These are phyloP conservation scores for Dione juno DNA, from an alignment of 2,888 invertebrate genomes.

Conservation along the genomic window DNA sequence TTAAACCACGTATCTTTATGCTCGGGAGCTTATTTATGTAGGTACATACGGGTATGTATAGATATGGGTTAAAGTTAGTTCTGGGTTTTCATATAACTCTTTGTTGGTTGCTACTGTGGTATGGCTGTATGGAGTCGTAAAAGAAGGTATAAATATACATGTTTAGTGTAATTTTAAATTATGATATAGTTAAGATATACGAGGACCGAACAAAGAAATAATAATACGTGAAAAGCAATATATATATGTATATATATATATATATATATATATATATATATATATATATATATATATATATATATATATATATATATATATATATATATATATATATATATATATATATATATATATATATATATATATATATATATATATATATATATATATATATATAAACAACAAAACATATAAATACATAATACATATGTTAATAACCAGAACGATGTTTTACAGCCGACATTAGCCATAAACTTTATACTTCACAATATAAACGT, in stretches of 20 bases:
- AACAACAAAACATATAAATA: background rate
- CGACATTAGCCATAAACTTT: constrained; percentile 16
- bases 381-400: background rate
- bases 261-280: no score
- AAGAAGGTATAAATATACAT: no score
- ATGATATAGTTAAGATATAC: no score
- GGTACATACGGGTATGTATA: constrained; percentile 14
- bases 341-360: no score
- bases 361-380: no score
- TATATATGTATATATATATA: no score
- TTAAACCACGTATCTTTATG: constrained; percentile 45
- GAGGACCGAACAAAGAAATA: no score
- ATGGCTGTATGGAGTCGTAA: background rate
- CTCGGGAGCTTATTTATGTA: constrained; percentile 36
- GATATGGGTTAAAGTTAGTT: background rate
- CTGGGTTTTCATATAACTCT: constrained; percentile 3
- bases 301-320: no score
- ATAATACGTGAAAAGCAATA: no score
- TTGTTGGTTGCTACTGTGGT: background rate
- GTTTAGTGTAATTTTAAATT: no score
- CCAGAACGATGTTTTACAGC: constrained; percentile 1
- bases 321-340: no score
- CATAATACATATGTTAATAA: constrained; percentile 11
- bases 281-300: no score
- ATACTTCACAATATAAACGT: constrained; percentile 26